Conservation (phyloP, 2,888 invertebrate genomes). For the Stramonita haemastoma region DNA sequence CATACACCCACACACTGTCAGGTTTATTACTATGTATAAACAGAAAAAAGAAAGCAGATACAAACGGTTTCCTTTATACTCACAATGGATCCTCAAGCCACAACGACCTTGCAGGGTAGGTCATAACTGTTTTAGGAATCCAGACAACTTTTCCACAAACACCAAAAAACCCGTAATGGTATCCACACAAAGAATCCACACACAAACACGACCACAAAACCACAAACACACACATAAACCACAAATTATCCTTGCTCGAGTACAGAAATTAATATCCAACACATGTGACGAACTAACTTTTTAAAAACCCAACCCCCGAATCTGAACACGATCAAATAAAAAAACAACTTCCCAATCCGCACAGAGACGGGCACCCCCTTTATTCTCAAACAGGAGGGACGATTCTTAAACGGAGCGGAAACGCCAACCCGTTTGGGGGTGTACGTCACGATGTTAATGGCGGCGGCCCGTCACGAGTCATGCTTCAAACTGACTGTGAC, state of each 20-base stretch:
- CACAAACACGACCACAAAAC: too few species aligned
- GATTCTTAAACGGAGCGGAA: conserved; percentile 16
- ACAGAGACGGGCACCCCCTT: not conserved
- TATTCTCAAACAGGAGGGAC: not conserved
- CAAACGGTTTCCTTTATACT: not conserved
- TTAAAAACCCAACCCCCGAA: too few species aligned
- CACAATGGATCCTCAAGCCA: conserved; percentile 9
- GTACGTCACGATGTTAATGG: conserved; percentile 1
- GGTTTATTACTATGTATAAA: not conserved
- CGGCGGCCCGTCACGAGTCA: conserved; percentile 8
- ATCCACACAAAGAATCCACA: too few species aligned
- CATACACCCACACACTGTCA: not conserved
- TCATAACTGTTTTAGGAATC: not conserved
- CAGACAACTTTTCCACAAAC: too few species aligned
- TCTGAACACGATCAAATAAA: too few species aligned
- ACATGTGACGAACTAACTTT: too few species aligned
- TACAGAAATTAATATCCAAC: too few species aligned
- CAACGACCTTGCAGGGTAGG: conserved; percentile 14
- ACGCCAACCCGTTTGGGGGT: not conserved
- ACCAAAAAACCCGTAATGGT: too few species aligned
- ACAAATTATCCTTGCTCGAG: too few species aligned
- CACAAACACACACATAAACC: too few species aligned
- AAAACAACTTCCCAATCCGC: not conserved
- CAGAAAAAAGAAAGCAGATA: too few species aligned
- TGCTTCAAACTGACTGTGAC: not conserved